A percentile compares a stretch with the other conserved stretches of the same genome.
phyloP scores from a whole-genome alignment of 2,888 invertebrate genomes.

The Sinelater perroti region DNA sequence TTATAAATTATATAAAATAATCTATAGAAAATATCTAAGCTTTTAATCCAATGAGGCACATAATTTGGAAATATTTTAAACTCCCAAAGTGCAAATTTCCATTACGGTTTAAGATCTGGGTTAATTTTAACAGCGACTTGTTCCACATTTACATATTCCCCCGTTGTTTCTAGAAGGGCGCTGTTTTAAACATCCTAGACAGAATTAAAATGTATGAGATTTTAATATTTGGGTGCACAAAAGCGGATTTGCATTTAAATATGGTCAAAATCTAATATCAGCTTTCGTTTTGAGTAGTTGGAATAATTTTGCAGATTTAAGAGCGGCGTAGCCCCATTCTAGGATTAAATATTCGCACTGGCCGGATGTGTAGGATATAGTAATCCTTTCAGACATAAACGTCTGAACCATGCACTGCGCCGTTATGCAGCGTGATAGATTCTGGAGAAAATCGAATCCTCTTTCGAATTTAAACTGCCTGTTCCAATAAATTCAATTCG shows the following conservation, averaged over 20 bases:
- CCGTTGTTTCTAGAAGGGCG: slow-evolving; percentile 13
- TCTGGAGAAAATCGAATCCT: neutral
- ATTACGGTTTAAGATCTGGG: too few species aligned
- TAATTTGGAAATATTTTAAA: too few species aligned
- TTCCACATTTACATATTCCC: slow-evolving; percentile 17
- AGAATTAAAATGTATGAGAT: slow-evolving; percentile 22
- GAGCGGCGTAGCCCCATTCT: neutral
- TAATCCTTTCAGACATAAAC: neutral
- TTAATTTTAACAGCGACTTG: slow-evolving; percentile 15
- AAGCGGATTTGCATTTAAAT: slow-evolving; percentile 19
- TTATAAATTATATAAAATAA: too few species aligned
- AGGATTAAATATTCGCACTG: slow-evolving; percentile 14
- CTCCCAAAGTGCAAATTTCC: too few species aligned
- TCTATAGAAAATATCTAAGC: too few species aligned
- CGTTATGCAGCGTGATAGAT: neutral
- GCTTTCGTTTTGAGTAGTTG: slow-evolving; percentile 15
- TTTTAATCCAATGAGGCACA: too few species aligned
- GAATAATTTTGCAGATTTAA: slow-evolving; percentile 18
- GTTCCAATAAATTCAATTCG: too few species aligned
- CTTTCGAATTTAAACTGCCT: too few species aligned
- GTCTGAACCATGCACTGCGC: slow-evolving; percentile 2
- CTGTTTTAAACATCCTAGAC: slow-evolving; percentile 18
- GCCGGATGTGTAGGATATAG: slow-evolving; percentile 1
- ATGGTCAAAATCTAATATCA: slow-evolving; percentile 20
- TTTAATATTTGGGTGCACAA: slow-evolving; percentile 21